These are phyloP conservation scores for Abrostola tripartita DNA, from an alignment of 2,888 invertebrate species.

Conservation along the genomic window DNA sequence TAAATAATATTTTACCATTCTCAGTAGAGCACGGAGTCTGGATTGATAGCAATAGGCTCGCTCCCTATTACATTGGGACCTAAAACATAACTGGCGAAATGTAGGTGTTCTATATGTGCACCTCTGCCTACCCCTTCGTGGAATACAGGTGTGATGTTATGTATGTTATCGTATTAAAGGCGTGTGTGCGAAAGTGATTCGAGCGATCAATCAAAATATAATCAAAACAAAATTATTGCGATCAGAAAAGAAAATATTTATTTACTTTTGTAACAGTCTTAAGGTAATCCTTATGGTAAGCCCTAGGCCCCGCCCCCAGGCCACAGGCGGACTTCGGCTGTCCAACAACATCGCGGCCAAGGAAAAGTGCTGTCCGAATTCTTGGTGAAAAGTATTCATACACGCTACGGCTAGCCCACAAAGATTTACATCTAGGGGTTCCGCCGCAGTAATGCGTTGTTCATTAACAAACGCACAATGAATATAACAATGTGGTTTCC, in stretches of 20 bases:
- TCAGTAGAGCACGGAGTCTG: too few relatives aligned
- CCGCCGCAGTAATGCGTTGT: constrained; percentile 61
- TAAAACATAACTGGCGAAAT: too few relatives aligned
- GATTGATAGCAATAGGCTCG: too few relatives aligned
- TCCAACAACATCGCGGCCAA: constrained; percentile 51
- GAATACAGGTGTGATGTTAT: too few relatives aligned
- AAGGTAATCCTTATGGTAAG: constrained; percentile 47
- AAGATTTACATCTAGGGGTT: constrained; percentile 66
- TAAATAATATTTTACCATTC: too few relatives aligned
- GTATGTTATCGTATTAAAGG: too few relatives aligned
- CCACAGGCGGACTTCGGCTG: constrained; percentile 49
- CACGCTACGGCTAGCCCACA: constrained; percentile 73
- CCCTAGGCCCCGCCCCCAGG: constrained; percentile 58
- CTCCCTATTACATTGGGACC: too few relatives aligned
- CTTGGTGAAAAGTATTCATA: constrained; percentile 54
- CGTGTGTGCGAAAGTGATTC: too few relatives aligned
- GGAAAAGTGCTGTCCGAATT: constrained; percentile 55
- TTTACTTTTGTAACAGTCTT: constrained; percentile 60
- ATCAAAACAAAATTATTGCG: constrained; percentile 13
- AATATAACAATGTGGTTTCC: constrained; percentile 46
- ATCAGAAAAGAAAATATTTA: constrained; percentile 44
- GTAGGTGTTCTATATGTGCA: too few relatives aligned
- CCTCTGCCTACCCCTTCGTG: too few relatives aligned
- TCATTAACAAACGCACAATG: constrained; percentile 35
- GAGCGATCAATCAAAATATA: too few relatives aligned